Conservation (phyloP, 2,888 invertebrate genomes). For the Monochamus alternatus region DNA sequence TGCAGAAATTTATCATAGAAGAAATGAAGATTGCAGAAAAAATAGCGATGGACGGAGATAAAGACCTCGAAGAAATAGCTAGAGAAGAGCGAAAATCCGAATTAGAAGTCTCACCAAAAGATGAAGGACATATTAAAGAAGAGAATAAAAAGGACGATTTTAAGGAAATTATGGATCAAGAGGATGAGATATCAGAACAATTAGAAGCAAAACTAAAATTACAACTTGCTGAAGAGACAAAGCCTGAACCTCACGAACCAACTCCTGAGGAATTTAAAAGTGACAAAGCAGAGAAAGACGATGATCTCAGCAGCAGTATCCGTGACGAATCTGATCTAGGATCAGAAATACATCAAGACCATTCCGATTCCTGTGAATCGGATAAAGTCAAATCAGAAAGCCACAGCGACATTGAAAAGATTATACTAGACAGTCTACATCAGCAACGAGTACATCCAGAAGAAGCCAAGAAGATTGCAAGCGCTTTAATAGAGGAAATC, state of each 20-base stretch:
- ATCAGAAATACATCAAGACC: constrained; percentile 68
- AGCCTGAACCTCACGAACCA: constrained; percentile 43
- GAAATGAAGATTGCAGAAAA: constrained; percentile 47
- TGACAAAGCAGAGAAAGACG: constrained; percentile 64
- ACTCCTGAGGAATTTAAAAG: constrained; percentile 30
- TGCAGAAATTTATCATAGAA: constrained; percentile 48
- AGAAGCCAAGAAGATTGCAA: constrained; percentile 72
- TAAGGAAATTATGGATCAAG: constrained; percentile 44
- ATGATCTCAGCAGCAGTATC: constrained; percentile 65
- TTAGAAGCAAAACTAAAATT: constrained; percentile 52
- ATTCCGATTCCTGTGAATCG: constrained; percentile 66
- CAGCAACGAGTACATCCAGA: constrained; percentile 70
- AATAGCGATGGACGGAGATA: constrained; percentile 42
- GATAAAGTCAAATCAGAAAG: constrained; percentile 68
- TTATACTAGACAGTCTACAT: constrained; percentile 68
- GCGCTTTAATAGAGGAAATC: constrained; percentile 73
- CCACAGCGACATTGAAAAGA: constrained; percentile 68
- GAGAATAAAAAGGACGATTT: constrained; percentile 1
- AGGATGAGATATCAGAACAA: constrained; percentile 53
- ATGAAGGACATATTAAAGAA: neutral
- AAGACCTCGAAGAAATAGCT: constrained; percentile 26
- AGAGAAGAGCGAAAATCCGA: constrained; percentile 41
- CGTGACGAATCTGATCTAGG: constrained; percentile 68
- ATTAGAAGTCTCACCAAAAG: neutral
- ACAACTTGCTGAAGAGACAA: constrained; percentile 43